These are phyloP conservation scores for Sparus aurata DNA, from an alignment of 2,797 vertebrate genomes.

Conservation along the genomic window DNA sequence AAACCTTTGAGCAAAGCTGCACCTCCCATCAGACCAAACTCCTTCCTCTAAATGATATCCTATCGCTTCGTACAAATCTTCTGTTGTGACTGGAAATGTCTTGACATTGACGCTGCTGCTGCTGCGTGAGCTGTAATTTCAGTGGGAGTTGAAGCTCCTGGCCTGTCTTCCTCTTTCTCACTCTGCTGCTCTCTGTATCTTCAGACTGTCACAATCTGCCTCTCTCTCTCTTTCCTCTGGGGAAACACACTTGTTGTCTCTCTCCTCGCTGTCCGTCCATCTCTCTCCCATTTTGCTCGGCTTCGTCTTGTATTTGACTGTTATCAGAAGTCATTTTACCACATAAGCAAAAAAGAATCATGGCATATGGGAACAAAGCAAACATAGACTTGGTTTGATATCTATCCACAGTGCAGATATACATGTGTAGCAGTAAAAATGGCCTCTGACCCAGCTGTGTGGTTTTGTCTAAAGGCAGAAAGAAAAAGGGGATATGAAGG, in stretches of 20 bases:
- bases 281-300: neutral
- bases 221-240: neutral
- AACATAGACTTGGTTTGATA: neutral
- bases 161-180: slow-evolving; percentile 5
- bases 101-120: neutral
- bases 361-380: neutral
- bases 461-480: neutral
- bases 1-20: neutral
- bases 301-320: neutral
- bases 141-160: neutral
- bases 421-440: neutral
- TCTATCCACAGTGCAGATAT: too few species aligned
- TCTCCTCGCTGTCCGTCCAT: neutral
- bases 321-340: neutral
- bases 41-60: neutral
- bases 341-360: neutral
- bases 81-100: slow-evolving; percentile 33
- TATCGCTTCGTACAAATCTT: too few species aligned
- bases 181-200: neutral
- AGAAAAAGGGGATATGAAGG: neutral
- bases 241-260: neutral
- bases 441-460: neutral
- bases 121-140: neutral
- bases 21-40: neutral
- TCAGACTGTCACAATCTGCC: neutral